These are phyloP conservation scores for Lithobates pipiens DNA, from an alignment of 2,797 vertebrate species.

Conservation along the genomic window DNA sequence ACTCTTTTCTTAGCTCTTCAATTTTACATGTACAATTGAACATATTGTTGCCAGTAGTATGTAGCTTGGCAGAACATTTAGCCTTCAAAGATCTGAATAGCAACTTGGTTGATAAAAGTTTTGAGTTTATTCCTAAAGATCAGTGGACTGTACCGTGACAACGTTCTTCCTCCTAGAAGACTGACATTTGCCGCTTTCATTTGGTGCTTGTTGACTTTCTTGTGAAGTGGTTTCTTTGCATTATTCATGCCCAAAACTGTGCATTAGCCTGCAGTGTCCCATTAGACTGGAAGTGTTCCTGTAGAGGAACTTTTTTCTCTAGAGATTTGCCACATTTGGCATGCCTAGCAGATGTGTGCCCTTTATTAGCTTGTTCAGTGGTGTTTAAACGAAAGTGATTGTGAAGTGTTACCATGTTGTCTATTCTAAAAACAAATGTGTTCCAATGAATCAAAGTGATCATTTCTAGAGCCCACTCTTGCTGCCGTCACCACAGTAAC, in stretches of 20 bases:
- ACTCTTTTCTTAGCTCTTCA: no score
- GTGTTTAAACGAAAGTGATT: no score
- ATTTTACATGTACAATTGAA: no score
- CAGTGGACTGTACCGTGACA: neutral
- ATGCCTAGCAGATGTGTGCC: slow-evolving; percentile 59
- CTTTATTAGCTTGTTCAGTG: neutral
- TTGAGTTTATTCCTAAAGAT: neutral
- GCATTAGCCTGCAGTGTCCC: neutral
- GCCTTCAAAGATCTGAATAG: no score
- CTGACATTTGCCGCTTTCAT: no score
- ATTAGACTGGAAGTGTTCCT: neutral
- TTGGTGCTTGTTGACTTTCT: neutral
- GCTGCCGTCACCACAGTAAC: slow-evolving; percentile 8
- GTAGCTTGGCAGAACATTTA: no score
- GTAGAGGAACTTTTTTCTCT: no score
- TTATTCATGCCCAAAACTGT: neutral
- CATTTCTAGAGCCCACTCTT: neutral
- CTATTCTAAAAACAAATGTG: neutral
- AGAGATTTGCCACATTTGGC: neutral
- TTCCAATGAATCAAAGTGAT: neutral
- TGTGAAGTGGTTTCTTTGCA: neutral
- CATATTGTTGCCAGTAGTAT: no score
- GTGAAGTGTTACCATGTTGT: neutral
- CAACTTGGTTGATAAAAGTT: no score
- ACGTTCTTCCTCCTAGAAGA: neutral